phyloP scores from a whole-genome alignment of 2,113 vertebrate species.

The Phaethon lepturus region DNA sequence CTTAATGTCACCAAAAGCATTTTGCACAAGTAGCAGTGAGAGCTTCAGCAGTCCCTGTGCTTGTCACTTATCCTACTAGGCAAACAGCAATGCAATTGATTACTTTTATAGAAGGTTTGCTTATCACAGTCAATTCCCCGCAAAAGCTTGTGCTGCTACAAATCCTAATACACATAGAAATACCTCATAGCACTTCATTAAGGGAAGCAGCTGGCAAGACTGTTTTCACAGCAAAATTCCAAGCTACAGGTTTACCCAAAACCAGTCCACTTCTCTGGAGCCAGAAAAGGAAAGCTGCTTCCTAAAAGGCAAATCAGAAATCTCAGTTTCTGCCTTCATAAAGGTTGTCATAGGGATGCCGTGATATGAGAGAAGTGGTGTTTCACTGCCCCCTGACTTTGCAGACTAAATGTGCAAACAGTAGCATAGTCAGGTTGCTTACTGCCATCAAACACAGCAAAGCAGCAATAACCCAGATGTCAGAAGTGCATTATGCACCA shows the following conservation, averaged over 20 bases:
- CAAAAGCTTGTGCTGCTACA: not conserved
- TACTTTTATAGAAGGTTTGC: not conserved
- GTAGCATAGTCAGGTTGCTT: not conserved
- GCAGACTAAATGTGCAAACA: not conserved
- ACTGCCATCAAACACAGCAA: not conserved
- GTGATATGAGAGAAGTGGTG: fast-evolving
- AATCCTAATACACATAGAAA: not conserved
- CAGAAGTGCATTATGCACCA: not conserved
- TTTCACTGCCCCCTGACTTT: not conserved
- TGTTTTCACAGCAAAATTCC: not conserved
- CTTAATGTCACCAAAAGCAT: not conserved
- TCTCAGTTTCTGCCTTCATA: not conserved
- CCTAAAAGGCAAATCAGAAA: not conserved
- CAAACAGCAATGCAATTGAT: not conserved
- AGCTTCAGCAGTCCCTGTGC: not conserved
- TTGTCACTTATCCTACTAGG: not conserved
- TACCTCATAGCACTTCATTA: not conserved
- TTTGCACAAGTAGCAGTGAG: not conserved
- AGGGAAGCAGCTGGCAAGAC: not conserved
- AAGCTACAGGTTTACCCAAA: not conserved
- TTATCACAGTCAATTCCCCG: not conserved
- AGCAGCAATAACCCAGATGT: not conserved
- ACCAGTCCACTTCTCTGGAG: not conserved
- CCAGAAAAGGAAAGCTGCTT: not conserved
- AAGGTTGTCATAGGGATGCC: not conserved